phyloP scores from a whole-genome alignment of 1,140 invertebrate genomes.

The Hypothenemus hampei region DNA sequence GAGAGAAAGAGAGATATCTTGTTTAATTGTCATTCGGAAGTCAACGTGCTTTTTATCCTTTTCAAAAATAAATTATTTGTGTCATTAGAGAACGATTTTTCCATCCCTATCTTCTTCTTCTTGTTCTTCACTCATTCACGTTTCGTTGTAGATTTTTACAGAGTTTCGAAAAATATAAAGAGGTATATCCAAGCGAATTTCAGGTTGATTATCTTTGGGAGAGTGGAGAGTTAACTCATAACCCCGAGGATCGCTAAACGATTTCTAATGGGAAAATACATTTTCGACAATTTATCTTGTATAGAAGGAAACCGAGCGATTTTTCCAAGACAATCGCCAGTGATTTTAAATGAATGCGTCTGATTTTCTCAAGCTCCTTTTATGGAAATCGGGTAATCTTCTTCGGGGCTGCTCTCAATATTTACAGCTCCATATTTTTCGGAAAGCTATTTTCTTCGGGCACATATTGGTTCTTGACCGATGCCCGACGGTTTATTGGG shows the following conservation, averaged over 20 bases:
- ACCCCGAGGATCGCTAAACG: too few species aligned
- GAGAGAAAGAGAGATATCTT: conserved; percentile 15
- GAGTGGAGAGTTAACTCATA: too few species aligned
- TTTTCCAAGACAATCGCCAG: background rate
- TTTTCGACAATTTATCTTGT: too few species aligned
- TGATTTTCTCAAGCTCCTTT: background rate
- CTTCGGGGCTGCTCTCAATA: background rate
- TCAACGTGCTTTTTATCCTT: conserved; percentile 17
- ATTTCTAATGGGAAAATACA: conserved; percentile 5
- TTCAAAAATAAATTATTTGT: conserved; percentile 10
- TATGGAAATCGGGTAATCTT: background rate
- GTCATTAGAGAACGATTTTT: conserved; percentile 19
- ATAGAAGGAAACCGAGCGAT: too few species aligned
- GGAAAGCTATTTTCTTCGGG: background rate
- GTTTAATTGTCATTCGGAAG: conserved; percentile 16
- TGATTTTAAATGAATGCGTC: background rate
- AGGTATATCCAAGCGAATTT: too few species aligned
- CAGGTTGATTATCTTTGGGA: too few species aligned
- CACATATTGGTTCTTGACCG: background rate
- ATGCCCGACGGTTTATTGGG: too few species aligned
- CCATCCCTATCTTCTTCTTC: too few species aligned
- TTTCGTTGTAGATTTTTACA: too few species aligned
- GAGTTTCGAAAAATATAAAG: too few species aligned
- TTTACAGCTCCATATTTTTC: background rate
- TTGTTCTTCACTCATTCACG: too few species aligned